Percentiles rank a stretch among this genome's conserved stretches.
Conservation (phyloP, 1,140 invertebrate species). For the Chelonus insularis region DNA sequence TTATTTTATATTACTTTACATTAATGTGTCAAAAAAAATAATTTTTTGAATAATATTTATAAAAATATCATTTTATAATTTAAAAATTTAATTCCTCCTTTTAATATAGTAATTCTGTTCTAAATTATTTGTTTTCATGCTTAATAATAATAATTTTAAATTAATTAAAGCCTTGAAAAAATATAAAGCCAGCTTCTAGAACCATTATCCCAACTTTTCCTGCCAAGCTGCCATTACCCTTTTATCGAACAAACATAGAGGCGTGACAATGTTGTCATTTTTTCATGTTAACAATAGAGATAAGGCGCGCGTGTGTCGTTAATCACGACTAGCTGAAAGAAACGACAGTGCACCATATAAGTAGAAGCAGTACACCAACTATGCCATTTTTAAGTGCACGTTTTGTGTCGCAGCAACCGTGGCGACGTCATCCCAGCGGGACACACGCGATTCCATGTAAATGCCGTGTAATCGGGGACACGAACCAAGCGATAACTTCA, state of each 20-base stretch:
- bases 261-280: slow-evolving; percentile 2
- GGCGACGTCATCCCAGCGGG: slow-evolving; percentile 13
- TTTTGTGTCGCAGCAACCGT: not conserved
- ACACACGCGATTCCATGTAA: slow-evolving; percentile 48
- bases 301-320: slow-evolving; percentile 30
- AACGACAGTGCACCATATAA: slow-evolving; percentile 4
- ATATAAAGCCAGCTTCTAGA: too few species aligned
- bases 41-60: too few species aligned
- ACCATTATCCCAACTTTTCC: too few species aligned
- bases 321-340: slow-evolving; percentile 45
- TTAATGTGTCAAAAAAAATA: too few species aligned
- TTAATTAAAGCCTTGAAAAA: too few species aligned
- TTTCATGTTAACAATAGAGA: not conserved
- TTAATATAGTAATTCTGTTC: too few species aligned
- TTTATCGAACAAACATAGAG: slow-evolving; percentile 19
- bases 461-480: slow-evolving; percentile 51
- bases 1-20: too few species aligned
- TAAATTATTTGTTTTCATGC: too few species aligned
- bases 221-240: not conserved
- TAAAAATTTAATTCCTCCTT: too few species aligned
- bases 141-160: too few species aligned
- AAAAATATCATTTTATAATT: too few species aligned
- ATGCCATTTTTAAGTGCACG: slow-evolving; percentile 23
- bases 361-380: not conserved
- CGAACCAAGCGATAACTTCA: slow-evolving; percentile 52